Percentiles rank a stretch among this genome's conserved stretches.
phyloP scores from a whole-genome alignment of 2,888 invertebrate genomes.

The Eristalinus aeneus region DNA sequence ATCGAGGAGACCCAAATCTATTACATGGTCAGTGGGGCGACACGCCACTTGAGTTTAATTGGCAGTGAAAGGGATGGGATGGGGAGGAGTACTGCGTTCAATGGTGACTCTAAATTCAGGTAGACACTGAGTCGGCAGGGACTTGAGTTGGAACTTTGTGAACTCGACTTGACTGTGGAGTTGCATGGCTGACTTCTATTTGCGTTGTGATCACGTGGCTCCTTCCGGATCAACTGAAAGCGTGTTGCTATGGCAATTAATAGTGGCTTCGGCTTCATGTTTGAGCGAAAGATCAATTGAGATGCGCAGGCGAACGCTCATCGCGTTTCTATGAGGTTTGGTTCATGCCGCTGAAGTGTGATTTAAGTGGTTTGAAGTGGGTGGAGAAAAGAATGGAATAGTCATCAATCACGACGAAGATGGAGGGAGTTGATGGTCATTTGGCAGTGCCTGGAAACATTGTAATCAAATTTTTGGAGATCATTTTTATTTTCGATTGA shows the following conservation, averaged over 20 bases:
- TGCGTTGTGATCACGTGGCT: neutral
- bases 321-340: neutral
- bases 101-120: neutral
- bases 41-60: constrained; percentile 14
- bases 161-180: neutral
- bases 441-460: too few relatives aligned
- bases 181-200: neutral
- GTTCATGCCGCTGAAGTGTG: neutral
- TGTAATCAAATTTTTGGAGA: too few relatives aligned
- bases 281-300: neutral
- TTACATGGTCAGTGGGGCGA: constrained; percentile 28
- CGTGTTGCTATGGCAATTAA: neutral
- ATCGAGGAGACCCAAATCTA: constrained; percentile 12
- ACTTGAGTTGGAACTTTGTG: neutral
- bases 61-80: neutral
- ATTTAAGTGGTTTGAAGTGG: neutral
- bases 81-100: neutral
- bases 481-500: too few relatives aligned
- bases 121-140: neutral
- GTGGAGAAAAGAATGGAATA: neutral
- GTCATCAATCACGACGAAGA: neutral
- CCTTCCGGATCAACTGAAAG: neutral
- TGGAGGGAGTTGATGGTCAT: neutral
- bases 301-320: neutral
- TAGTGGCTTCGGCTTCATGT: neutral